Evolutionary conservation across 1,140 invertebrate species (phyloP).

Genomic region (Drosophila malerkotliana): DNA sequence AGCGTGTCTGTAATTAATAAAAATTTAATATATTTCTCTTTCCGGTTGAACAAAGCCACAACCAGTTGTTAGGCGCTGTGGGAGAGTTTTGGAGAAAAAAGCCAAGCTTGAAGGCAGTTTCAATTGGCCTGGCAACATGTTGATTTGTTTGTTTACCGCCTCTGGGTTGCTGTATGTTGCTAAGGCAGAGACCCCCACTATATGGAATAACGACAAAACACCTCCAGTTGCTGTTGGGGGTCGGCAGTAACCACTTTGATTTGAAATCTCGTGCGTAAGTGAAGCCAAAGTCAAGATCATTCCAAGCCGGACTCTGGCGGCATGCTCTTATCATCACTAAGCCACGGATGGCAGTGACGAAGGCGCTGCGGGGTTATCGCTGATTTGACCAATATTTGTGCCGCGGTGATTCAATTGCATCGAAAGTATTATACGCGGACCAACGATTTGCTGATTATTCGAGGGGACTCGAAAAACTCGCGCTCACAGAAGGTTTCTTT

Average conservation of each 20-base stretch:
- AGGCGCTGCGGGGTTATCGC: slow-evolving; percentile 59
- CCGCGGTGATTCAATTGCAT: slow-evolving; percentile 63
- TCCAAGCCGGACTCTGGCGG: slow-evolving; percentile 51
- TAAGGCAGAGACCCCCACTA: slow-evolving; percentile 25
- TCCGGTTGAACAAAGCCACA: slow-evolving; percentile 28
- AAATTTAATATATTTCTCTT: slow-evolving; percentile 10
- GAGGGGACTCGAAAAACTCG: slow-evolving; percentile 36
- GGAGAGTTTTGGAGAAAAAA: slow-evolving; percentile 12
- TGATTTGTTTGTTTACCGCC: slow-evolving; percentile 42
- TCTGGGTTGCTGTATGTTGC: slow-evolving; percentile 33
- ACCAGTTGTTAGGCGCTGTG: slow-evolving; percentile 12
- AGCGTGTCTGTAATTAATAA: slow-evolving; percentile 33
- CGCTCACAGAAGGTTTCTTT: slow-evolving; percentile 60
- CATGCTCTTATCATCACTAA: slow-evolving; percentile 42
- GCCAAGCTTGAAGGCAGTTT: slow-evolving; percentile 3
- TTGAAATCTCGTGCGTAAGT: slow-evolving; percentile 58
- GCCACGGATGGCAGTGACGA: slow-evolving; percentile 37
- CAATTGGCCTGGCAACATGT: slow-evolving; percentile 74
- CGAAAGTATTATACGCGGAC: slow-evolving; percentile 51
- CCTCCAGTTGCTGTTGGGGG: slow-evolving; percentile 32
- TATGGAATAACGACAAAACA: slow-evolving; percentile 40
- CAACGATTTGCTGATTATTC: slow-evolving; percentile 18
- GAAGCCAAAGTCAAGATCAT: slow-evolving; percentile 67
- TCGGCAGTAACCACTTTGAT: not conserved
- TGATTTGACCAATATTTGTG: slow-evolving; percentile 56